phyloP scores from a whole-genome alignment of 2,888 invertebrate species.

The Ichneumoninae sp. region DNA sequence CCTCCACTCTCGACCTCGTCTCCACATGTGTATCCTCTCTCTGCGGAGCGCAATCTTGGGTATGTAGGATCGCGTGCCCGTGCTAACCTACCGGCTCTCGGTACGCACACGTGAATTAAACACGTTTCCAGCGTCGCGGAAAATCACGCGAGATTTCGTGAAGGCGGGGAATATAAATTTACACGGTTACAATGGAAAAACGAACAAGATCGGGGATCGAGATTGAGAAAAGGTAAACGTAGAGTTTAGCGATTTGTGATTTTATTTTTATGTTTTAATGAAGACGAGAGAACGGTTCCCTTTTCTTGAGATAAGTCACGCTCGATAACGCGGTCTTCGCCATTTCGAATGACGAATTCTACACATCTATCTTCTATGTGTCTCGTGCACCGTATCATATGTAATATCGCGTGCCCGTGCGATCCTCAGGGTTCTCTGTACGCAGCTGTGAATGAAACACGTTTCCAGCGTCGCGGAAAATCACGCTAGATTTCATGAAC shows the following conservation, averaged over 20 bases:
- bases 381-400: too few species aligned
- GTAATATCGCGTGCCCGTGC: background rate
- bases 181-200: background rate
- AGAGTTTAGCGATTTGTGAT: background rate
- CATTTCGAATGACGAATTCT: too few species aligned
- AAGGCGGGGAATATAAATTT: background rate
- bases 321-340: slow-evolving; percentile 51
- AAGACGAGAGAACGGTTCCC: slow-evolving; percentile 17
- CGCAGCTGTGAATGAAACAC: slow-evolving; percentile 15
- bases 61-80: background rate
- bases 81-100: background rate
- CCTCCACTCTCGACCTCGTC: slow-evolving; percentile 33
- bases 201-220: background rate
- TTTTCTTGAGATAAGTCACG: background rate
- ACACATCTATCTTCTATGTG: too few species aligned
- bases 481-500: background rate
- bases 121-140: background rate
- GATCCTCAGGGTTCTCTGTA: background rate
- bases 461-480: slow-evolving; percentile 9
- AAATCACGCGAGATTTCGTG: slow-evolving; percentile 13
- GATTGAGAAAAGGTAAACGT: background rate
- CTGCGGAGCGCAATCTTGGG: too few species aligned
- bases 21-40: background rate
- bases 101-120: slow-evolving; percentile 7
- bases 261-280: background rate